These are phyloP conservation scores for Chlorocebus sabaeus DNA, from an alignment of 2,113 vertebrate genomes.

Conservation along the genomic window DNA sequence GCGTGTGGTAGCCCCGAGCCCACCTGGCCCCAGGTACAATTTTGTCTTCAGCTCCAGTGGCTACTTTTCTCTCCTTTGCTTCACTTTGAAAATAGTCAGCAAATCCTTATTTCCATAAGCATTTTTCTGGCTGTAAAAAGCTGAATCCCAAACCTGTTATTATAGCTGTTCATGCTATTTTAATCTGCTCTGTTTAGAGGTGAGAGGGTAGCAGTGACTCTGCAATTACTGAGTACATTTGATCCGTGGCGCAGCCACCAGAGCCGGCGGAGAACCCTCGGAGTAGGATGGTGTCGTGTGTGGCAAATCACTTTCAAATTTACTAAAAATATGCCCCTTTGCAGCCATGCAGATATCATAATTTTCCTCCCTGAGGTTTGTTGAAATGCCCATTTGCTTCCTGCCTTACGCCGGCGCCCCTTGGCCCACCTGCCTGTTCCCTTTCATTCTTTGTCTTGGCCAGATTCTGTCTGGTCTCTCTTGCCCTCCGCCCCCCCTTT, in stretches of 20 bases:
- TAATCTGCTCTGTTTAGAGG: slow-evolving; percentile 78
- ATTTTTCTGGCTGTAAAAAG: slow-evolving; percentile 73
- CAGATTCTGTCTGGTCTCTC: background rate
- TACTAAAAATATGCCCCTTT: slow-evolving; percentile 54
- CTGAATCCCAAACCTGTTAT: slow-evolving; percentile 82
- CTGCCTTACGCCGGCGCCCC: background rate
- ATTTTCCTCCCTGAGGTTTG: slow-evolving; percentile 8
- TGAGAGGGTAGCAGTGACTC: slow-evolving; percentile 76
- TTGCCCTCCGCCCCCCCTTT: background rate
- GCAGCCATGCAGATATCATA: slow-evolving; percentile 50
- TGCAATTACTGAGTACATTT: slow-evolving; percentile 72
- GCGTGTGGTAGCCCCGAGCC: fast-evolving
- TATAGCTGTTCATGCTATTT: slow-evolving; percentile 85
- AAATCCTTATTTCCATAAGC: slow-evolving; percentile 81
- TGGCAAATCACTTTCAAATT: slow-evolving; percentile 63
- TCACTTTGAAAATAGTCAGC: slow-evolving; percentile 77
- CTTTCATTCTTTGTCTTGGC: background rate
- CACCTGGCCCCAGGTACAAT: background rate
- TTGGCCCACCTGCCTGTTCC: background rate
- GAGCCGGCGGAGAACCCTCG: slow-evolving; percentile 46
- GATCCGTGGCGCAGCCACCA: slow-evolving; percentile 7
- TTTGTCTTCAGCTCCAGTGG: background rate
- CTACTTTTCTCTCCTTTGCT: background rate
- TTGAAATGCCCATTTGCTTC: slow-evolving; percentile 22
- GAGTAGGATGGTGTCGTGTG: slow-evolving; percentile 37